Base-by-base conservation (phyloP, 2,888 invertebrate genomes). In the Agrotis clavis region DNA sequence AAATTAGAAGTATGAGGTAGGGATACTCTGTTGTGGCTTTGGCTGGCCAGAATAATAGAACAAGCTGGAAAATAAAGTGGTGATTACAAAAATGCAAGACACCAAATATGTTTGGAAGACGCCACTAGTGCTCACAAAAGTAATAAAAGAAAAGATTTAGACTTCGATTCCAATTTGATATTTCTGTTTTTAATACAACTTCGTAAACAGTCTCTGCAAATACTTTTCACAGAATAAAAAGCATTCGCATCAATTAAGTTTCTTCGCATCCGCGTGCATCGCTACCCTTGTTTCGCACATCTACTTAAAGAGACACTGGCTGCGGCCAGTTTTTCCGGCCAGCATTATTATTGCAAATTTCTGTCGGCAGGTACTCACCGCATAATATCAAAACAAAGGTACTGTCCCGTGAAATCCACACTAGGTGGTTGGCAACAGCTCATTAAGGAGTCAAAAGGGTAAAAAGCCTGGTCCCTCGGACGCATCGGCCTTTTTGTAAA, bases 361-460 rank as follows among this genome's bases (percentile, higher is more conserved):
- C 67, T 81, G 81, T 86, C 81, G 82, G 85, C 82, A 81, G 79
- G 79, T 86, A 84, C 86, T 87, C 86, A 91, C 91, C 92, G 81
- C 92, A 89, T 88, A 88, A 90, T 92, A 92, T 91, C 88, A 91
- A 93, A 93, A 92, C 92, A 93, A 94, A 94, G 92, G 90, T 87
- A 84, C 82, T 86, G 88, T 87, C 90, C 90, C 88, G 90, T 91
- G 90, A 92, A 93, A 92, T 91, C 92, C 92, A 93, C 93, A 93
- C 94, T 93, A 92, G 94, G 92, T 91, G 94, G 92, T 92, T 90
- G 89, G 87, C 92, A 92, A 88, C 92, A 92, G 92, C 96, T 96
- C 96, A 96, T 96, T 96, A 96, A 94, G 94, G 92, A 95, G 94
- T 95, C 95, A 92, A 90, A 92, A 94, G 95, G 95, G 94, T 93